phyloP scores from a whole-genome alignment of 2,888 invertebrate genomes.

The Helicoverpa assulta region DNA sequence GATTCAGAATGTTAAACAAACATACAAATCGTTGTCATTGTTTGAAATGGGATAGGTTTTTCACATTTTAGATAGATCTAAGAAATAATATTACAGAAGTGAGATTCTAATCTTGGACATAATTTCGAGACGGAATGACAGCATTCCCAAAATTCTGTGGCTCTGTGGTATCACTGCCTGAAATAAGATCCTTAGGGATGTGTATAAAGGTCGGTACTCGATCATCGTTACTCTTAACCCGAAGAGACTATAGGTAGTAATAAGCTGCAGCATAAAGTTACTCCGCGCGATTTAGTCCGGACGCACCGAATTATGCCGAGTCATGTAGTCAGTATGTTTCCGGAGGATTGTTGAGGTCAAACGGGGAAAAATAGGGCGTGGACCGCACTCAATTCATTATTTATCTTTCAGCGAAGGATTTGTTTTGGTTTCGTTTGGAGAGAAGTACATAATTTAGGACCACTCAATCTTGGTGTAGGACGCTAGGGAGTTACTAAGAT shows the following conservation, averaged over 20 bases:
- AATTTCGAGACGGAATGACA: neutral
- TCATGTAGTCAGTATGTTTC: conserved; percentile 54
- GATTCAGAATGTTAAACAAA: no score
- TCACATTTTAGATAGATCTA: no score
- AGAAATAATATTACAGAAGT: no score
- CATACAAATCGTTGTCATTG: no score
- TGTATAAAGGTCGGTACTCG: neutral
- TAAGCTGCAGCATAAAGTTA: conserved; percentile 26
- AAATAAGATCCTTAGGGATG: conserved; percentile 14
- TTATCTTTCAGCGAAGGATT: neutral
- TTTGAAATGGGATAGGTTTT: no score
- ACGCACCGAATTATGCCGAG: conserved; percentile 50
- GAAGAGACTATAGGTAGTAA: conserved; percentile 22
- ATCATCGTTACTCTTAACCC: conserved; percentile 6
- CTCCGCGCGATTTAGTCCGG: conserved; percentile 46
- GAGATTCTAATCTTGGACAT: neutral
- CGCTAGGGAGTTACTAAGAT: neutral
- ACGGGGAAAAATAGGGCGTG: conserved; percentile 48
- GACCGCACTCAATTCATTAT: conserved; percentile 45
- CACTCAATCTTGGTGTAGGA: conserved; percentile 8
- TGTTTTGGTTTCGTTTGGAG: conserved; percentile 12
- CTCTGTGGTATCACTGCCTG: neutral
- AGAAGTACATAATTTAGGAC: conserved; percentile 29
- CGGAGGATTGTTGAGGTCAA: conserved; percentile 62
- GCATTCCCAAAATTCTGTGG: neutral